Evolutionary conservation across 2,888 invertebrate genomes (phyloP).

Genomic region (Diogma glabrata): DNA sequence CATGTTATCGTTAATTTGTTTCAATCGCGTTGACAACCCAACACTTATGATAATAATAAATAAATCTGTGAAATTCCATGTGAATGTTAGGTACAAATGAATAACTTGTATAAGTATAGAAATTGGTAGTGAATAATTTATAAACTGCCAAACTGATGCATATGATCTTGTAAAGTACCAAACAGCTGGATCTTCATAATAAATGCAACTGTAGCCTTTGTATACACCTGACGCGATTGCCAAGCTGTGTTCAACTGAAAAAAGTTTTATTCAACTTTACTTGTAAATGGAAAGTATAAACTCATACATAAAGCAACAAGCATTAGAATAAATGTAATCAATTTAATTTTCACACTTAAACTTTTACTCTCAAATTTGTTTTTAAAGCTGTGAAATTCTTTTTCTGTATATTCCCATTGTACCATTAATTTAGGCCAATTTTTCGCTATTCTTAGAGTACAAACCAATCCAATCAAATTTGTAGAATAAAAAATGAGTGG

Average conservation of each 20-base stretch:
- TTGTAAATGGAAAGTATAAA: neutral
- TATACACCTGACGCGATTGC: slow-evolving; percentile 47
- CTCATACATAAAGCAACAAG: slow-evolving; percentile 24
- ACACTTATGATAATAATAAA: slow-evolving; percentile 53
- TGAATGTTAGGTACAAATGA: slow-evolving; percentile 38
- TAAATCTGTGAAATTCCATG: slow-evolving; percentile 58
- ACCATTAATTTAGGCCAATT: slow-evolving; percentile 30
- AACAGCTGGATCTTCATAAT: slow-evolving; percentile 24
- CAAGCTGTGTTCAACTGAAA: slow-evolving; percentile 47
- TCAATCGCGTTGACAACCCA: slow-evolving; percentile 48
- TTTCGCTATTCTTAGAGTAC: slow-evolving; percentile 23
- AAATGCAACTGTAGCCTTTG: slow-evolving; percentile 37
- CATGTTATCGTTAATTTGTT: slow-evolving; percentile 38
- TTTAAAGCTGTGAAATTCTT: slow-evolving; percentile 24
- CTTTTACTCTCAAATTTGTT: slow-evolving; percentile 22
- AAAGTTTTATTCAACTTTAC: slow-evolving; percentile 17
- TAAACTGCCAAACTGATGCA: slow-evolving; percentile 42
- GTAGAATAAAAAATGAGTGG: neutral
- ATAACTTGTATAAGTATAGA: slow-evolving; percentile 37
- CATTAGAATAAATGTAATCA: slow-evolving; percentile 26
- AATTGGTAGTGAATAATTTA: slow-evolving; percentile 39
- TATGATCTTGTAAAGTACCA: slow-evolving; percentile 34
- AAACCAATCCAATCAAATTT: neutral
- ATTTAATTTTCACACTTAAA: slow-evolving; percentile 26
- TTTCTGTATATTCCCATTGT: slow-evolving; percentile 30